Conservation (phyloP, 2,888 invertebrate genomes). For the Heterodera filipjevi region DNA sequence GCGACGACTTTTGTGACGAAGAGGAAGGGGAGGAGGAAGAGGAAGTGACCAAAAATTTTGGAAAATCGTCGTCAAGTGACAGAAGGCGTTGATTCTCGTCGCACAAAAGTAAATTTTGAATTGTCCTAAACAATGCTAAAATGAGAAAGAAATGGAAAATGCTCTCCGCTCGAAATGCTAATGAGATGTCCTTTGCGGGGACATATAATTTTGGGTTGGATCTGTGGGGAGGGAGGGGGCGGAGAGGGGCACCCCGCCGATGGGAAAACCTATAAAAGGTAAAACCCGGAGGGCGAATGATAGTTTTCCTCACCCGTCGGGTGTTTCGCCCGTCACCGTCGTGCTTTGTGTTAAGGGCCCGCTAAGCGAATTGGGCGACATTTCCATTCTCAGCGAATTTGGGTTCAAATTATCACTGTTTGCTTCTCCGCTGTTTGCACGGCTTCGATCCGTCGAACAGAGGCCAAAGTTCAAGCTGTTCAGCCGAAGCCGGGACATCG, state of each 20-base stretch:
- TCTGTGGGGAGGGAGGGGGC: no score
- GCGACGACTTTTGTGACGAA: not conserved
- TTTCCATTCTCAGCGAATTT: not conserved
- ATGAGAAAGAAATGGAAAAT: no score
- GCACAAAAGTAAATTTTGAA: not conserved
- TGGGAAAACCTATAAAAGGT: no score
- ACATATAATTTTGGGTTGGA: no score
- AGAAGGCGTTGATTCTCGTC: not conserved
- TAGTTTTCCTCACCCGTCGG: not conserved
- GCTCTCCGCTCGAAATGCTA: no score
- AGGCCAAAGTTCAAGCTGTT: constrained; percentile 26
- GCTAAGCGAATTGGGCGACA: not conserved
- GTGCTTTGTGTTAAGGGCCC: constrained; percentile 4
- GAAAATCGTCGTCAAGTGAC: not conserved
- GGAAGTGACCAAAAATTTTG: not conserved
- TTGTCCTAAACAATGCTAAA: not conserved
- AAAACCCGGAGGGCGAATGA: no score
- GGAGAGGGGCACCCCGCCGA: no score
- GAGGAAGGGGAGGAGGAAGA: not conserved
- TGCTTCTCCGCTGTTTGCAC: constrained; percentile 20
- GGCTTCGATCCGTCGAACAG: not conserved
- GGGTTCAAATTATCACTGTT: constrained; percentile 13
- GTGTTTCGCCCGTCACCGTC: not conserved
- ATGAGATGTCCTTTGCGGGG: no score
- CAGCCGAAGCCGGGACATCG: constrained; percentile 25